Conservation (phyloP, 2,888 invertebrate species). For the Nipponacmea schrenckii region DNA sequence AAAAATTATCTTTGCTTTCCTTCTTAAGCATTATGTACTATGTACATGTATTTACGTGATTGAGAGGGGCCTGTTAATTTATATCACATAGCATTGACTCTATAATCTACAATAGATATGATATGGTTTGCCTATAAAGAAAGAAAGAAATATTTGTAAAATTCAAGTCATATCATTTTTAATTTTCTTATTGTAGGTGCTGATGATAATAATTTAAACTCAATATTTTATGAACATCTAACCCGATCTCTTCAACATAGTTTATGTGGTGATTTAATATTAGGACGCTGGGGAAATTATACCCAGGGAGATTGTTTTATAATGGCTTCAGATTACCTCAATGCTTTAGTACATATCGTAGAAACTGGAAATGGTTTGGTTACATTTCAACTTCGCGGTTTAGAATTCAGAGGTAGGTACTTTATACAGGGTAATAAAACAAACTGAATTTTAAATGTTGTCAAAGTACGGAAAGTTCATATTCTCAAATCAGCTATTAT, state of each 20-base stretch:
- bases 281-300: constrained; percentile 90
- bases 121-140: too few species aligned
- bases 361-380: constrained; percentile 98
- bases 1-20: too few species aligned
- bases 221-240: constrained; percentile 98
- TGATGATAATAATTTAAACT: constrained; percentile 98
- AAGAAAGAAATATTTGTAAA: background rate
- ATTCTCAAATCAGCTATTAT: too few species aligned
- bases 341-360: constrained; percentile 96
- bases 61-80: too few species aligned
- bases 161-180: background rate
- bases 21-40: too few species aligned
- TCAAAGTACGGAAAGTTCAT: too few species aligned
- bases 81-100: too few species aligned
- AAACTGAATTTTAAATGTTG: too few species aligned
- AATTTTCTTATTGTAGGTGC: constrained; percentile 67
- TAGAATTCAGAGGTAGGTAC: constrained; percentile 85
- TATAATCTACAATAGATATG: too few species aligned
- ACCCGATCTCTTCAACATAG: constrained; percentile 96
- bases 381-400: constrained; percentile 95
- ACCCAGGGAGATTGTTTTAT: constrained; percentile 98
- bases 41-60: too few species aligned
- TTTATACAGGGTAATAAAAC: too few species aligned
- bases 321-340: constrained; percentile 96
- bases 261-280: constrained; percentile 74